These are phyloP conservation scores for Lycorma delicatula DNA, from an alignment of 1,140 invertebrate species.

Conservation along the genomic window DNA sequence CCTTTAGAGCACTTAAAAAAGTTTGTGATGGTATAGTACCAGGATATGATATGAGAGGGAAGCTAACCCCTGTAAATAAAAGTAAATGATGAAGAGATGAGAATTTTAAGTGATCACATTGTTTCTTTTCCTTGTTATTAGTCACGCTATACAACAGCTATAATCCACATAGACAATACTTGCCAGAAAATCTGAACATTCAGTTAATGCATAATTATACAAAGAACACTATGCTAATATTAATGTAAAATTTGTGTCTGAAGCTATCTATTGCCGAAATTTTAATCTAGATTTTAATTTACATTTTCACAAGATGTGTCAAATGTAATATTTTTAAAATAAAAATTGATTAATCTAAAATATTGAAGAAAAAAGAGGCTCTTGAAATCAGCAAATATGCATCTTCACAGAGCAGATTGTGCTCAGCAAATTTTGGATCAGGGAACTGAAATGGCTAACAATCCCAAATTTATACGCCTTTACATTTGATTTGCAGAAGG, in stretches of 20 bases:
- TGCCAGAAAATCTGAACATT: conserved; percentile 39
- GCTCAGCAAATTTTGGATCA: conserved; percentile 16
- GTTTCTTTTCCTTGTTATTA: conserved; percentile 10
- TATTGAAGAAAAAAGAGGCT: conserved; percentile 16
- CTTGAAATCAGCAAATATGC: conserved; percentile 19
- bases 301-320: conserved; percentile 37
- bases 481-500: conserved; percentile 29
- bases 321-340: conserved; percentile 25
- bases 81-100: conserved; percentile 8
- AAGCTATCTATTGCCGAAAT: conserved; percentile 42
- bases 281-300: conserved; percentile 43
- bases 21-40: conserved; percentile 3
- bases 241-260: conserved; percentile 36
- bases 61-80: conserved; percentile 12
- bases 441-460: conserved; percentile 16
- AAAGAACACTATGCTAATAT: conserved; percentile 35
- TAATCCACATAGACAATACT: conserved; percentile 40
- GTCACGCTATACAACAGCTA: conserved; percentile 33
- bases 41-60: conserved; percentile 6
- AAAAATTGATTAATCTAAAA: conserved; percentile 11
- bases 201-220: conserved; percentile 43
- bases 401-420: conserved; percentile 23
- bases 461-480: conserved; percentile 22
- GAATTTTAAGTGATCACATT: conserved; percentile 10
- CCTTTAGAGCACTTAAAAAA: conserved; percentile 6